Percentiles rank a stretch among this genome's conserved stretches.
Evolutionary conservation across 2,797 vertebrate species (phyloP).

Genomic region (Alectoris magna): DNA sequence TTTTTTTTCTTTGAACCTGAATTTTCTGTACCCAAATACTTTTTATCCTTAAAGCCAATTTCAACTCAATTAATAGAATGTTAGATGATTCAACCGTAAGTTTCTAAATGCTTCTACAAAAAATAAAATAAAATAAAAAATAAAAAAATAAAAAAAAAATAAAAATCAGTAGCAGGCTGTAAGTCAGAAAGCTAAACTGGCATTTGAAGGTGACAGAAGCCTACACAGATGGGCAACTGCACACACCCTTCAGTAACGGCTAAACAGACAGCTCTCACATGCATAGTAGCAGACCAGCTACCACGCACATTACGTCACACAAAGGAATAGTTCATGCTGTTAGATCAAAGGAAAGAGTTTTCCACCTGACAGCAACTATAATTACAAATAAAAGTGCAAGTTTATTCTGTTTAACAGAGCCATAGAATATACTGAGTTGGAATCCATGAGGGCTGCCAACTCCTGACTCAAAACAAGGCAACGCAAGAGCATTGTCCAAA

Average conservation of each 20-base stretch:
- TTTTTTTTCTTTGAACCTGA: not conserved
- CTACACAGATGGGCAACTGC: not conserved
- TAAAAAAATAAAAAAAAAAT: not conserved
- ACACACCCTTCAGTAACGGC: accelerated
- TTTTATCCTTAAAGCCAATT: not conserved
- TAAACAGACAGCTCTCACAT: accelerated
- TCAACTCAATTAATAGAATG: not conserved
- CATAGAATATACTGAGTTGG: not conserved
- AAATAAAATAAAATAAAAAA: too few species aligned
- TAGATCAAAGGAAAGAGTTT: not conserved
- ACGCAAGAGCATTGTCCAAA: not conserved
- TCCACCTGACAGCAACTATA: not conserved
- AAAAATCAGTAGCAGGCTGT: not conserved
- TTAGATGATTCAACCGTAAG: not conserved
- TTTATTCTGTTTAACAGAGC: not conserved
- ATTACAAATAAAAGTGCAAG: not conserved
- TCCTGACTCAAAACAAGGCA: not conserved
- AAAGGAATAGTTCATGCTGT: not conserved
- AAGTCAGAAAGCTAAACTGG: not conserved
- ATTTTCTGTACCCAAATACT: not conserved
- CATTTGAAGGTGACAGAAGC: not conserved
- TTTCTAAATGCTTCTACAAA: not conserved
- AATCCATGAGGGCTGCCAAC: not conserved
- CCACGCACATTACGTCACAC: accelerated
- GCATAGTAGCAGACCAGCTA: accelerated